A percentile compares a stretch with the other conserved stretches of the same genome.
Conservation (phyloP, 2,797 vertebrate genomes). For the Microcaecilia unicolor region DNA sequence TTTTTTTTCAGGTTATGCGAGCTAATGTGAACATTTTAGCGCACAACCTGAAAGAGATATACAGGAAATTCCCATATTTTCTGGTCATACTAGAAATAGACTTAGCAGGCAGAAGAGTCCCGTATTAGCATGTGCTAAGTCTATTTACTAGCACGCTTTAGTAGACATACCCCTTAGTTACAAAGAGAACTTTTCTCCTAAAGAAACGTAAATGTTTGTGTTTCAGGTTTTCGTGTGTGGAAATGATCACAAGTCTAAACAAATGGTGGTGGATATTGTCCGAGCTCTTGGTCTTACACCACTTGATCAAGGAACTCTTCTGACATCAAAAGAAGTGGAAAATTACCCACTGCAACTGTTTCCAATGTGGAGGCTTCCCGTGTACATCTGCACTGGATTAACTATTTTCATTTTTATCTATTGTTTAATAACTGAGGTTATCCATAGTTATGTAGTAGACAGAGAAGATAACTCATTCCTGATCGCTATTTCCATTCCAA, state of each 20-base stretch:
- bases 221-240: constrained; percentile 81
- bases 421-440: constrained; percentile 51
- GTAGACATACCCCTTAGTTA: too few species aligned
- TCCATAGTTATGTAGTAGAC: constrained; percentile 53
- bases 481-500: constrained; percentile 74
- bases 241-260: constrained; percentile 67
- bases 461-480: constrained; percentile 61
- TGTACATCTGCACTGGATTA: constrained; percentile 60
- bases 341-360: constrained; percentile 85
- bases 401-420: constrained; percentile 66
- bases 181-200: too few species aligned
- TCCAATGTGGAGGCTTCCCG: constrained; percentile 80
- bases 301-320: constrained; percentile 74
- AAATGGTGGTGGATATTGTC: constrained; percentile 65
- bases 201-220: too few species aligned
- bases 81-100: too few species aligned
- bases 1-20: too few species aligned
- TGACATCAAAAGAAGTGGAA: constrained; percentile 76
- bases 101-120: too few species aligned
- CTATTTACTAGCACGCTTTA: too few species aligned
- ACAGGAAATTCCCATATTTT: too few species aligned
- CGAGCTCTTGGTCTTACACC: constrained; percentile 70
- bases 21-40: too few species aligned
- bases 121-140: too few species aligned
- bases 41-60: too few species aligned